Percentiles rank a stretch among this genome's conserved stretches.
phyloP scores from a whole-genome alignment of 2,113 vertebrate species.

The Emydocephalus ijimae region DNA sequence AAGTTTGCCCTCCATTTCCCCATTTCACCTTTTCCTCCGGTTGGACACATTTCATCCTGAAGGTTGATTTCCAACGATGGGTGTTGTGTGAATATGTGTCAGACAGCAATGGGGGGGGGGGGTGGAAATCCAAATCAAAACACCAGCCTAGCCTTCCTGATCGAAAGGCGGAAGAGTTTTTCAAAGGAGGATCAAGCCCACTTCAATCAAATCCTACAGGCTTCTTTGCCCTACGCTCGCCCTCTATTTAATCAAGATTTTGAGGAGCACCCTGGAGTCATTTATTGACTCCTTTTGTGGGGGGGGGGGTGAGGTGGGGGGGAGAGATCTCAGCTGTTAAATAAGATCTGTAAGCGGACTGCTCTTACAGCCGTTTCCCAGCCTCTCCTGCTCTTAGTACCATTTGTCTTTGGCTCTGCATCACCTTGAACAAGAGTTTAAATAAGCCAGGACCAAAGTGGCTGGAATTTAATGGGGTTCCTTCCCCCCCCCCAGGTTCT shows the following conservation, averaged over 20 bases:
- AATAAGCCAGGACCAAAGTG: too few species aligned
- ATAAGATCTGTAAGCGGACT: rapidly evolving
- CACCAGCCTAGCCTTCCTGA: background rate
- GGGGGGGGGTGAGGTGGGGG: too few species aligned
- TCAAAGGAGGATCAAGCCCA: background rate
- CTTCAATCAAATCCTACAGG: background rate
- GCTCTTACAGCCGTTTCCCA: background rate
- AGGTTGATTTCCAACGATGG: background rate
- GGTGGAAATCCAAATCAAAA: too few species aligned
- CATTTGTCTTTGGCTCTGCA: background rate
- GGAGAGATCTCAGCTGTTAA: background rate
- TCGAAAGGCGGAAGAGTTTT: background rate
- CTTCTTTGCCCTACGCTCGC: background rate
- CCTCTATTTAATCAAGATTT: background rate
- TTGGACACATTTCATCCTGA: background rate
- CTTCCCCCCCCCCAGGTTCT: too few species aligned
- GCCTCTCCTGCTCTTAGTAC: rapidly evolving
- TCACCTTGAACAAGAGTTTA: background rate
- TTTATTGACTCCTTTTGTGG: background rate
- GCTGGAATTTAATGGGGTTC: too few species aligned
- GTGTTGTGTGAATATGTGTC: background rate
- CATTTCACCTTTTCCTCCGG: too few species aligned
- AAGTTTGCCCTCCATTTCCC: too few species aligned
- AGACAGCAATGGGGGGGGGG: background rate
- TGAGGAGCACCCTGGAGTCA: too few species aligned